These are phyloP conservation scores for Drosophila triauraria DNA, from an alignment of 1,140 invertebrate genomes.

Conservation along the genomic window DNA sequence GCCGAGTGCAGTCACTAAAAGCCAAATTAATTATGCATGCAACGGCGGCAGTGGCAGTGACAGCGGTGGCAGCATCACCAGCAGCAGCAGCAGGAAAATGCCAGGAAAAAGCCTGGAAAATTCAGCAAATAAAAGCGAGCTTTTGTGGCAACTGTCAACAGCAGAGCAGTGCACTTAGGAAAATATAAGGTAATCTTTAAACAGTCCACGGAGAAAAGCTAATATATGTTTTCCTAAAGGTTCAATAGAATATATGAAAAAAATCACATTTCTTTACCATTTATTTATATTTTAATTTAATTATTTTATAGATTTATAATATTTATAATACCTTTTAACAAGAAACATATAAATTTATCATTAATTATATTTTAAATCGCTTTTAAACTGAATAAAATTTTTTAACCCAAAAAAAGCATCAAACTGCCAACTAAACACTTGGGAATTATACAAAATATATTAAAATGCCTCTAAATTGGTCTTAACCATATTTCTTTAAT, in stretches of 20 bases:
- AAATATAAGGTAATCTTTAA: not conserved
- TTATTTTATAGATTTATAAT: too few relatives aligned
- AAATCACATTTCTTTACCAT: too few relatives aligned
- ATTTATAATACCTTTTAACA: too few relatives aligned
- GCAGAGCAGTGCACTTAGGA: constrained; percentile 30
- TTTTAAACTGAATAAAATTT: not conserved
- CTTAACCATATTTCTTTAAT: too few relatives aligned
- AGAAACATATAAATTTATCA: too few relatives aligned
- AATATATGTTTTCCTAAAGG: too few relatives aligned
- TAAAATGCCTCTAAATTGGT: too few relatives aligned
- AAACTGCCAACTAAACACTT: not conserved
- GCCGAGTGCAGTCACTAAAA: constrained; percentile 66
- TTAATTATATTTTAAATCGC: not conserved
- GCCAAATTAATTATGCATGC: constrained; percentile 83
- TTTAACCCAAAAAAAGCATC: not conserved
- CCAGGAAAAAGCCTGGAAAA: constrained; percentile 30
- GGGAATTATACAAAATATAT: not conserved
- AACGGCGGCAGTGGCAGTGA: constrained; percentile 38
- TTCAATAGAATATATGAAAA: too few relatives aligned
- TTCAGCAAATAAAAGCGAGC: constrained; percentile 39
- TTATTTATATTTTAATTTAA: too few relatives aligned
- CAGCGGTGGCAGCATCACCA: constrained; percentile 26
- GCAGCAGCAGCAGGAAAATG: constrained; percentile 3
- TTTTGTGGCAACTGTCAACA: constrained; percentile 60
- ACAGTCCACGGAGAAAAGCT: too few relatives aligned